phyloP scores from a whole-genome alignment of 2,113 vertebrate genomes.

The Malaclemys terrapin region DNA sequence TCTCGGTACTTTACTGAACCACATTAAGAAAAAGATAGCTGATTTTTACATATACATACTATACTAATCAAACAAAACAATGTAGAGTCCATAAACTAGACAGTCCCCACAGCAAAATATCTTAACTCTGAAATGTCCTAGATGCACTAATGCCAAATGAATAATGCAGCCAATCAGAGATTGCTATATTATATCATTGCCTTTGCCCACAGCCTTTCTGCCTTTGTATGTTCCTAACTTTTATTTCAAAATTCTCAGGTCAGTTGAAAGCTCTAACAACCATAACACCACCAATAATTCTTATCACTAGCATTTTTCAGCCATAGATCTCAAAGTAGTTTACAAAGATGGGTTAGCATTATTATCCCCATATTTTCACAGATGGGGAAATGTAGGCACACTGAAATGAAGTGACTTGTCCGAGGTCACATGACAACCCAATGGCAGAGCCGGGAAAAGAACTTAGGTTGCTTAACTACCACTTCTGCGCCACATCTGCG shows the following conservation, averaged over 20 bases:
- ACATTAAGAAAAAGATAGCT: not conserved
- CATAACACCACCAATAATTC: not conserved
- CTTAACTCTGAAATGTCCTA: not conserved
- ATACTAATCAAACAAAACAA: not conserved
- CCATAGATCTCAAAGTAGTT: not conserved
- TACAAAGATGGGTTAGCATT: not conserved
- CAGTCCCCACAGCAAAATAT: not conserved
- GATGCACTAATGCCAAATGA: not conserved
- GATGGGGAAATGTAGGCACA: not conserved
- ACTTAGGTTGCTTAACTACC: not conserved
- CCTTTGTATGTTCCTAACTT: not conserved
- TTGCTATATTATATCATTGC: conserved; percentile 5
- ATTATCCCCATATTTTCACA: not conserved
- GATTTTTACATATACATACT: not conserved
- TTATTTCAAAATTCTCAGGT: not conserved
- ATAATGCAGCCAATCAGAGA: not conserved
- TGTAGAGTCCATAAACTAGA: not conserved
- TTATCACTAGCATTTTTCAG: not conserved
- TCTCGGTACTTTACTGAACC: not conserved
- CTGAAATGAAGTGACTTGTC: not conserved
- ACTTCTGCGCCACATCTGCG: not conserved
- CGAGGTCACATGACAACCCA: not conserved
- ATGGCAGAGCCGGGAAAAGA: not conserved
- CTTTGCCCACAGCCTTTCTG: not conserved
- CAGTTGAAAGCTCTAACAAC: not conserved